Percentiles rank a stretch among this genome's conserved stretches.
Evolutionary conservation across 2,888 invertebrate genomes (phyloP).

Genomic region (Stomorhina lunata): DNA sequence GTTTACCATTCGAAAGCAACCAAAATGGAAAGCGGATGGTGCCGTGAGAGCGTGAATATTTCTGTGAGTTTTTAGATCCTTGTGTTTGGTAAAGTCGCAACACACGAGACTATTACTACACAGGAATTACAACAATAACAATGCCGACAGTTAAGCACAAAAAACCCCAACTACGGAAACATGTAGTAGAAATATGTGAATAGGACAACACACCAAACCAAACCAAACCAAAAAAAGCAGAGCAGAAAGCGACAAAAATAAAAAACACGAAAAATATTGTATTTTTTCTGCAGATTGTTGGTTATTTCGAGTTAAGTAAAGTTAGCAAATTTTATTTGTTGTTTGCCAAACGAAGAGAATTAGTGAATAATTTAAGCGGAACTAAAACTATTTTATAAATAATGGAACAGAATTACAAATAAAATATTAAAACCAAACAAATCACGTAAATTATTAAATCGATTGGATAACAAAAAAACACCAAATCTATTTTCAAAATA

Average conservation of each 20-base stretch:
- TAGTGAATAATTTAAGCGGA: conserved; percentile 73
- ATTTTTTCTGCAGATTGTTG: conserved; percentile 67
- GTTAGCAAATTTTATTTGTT: conserved; percentile 75
- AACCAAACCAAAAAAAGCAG: conserved; percentile 10
- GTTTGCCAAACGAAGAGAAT: conserved; percentile 73
- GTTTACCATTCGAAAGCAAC: background rate
- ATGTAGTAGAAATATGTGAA: conserved; percentile 47
- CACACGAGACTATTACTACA: conserved; percentile 60
- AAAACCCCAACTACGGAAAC: conserved; percentile 38
- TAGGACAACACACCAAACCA: conserved; percentile 24
- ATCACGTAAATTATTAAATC: conserved; percentile 17
- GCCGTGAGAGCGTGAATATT: background rate
- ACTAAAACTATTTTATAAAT: conserved; percentile 51
- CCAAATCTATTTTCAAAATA: conserved; percentile 17
- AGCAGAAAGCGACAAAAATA: conserved; percentile 29
- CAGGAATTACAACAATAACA: conserved; percentile 48
- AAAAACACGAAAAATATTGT: conserved; percentile 20
- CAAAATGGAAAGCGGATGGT: background rate
- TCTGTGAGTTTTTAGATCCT: conserved; percentile 15
- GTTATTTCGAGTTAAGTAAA: conserved; percentile 76
- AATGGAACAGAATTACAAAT: conserved; percentile 8
- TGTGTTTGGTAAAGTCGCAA: conserved; percentile 50
- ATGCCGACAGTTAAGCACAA: conserved; percentile 18
- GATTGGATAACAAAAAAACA: conserved; percentile 20
- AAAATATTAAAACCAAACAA: conserved; percentile 11